Evolutionary conservation across 2,888 invertebrate species (phyloP).

Genomic region (Cryptocephalus moraei): DNA sequence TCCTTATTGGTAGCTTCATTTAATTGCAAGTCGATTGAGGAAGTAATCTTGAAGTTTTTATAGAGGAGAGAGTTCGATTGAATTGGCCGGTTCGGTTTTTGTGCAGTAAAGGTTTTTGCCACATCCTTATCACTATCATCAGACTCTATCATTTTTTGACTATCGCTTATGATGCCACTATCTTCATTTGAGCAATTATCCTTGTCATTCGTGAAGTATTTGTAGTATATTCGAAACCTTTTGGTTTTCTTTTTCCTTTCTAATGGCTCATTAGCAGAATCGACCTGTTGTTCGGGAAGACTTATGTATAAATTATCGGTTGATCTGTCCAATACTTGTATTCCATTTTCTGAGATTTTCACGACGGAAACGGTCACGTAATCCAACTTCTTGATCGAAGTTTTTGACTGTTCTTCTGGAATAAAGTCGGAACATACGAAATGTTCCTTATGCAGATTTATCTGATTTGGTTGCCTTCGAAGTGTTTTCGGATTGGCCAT

Average conservation of each 20-base stretch:
- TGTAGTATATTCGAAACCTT: slow-evolving; percentile 18
- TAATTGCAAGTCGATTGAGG: slow-evolving; percentile 3
- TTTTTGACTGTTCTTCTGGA: background rate
- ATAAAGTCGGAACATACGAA: too few relatives aligned
- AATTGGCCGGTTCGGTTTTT: too few relatives aligned
- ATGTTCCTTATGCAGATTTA: too few relatives aligned
- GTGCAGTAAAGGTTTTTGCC: too few relatives aligned
- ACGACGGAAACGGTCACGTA: slow-evolving; percentile 19
- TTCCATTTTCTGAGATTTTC: slow-evolving; percentile 14
- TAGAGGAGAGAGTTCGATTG: too few relatives aligned
- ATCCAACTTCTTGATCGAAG: slow-evolving; percentile 10
- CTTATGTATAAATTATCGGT: slow-evolving; percentile 4
- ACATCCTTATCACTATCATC: too few relatives aligned
- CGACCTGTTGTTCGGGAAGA: background rate
- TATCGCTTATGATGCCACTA: too few relatives aligned
- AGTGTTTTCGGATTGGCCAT: too few relatives aligned
- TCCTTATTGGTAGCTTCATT: slow-evolving; percentile 15
- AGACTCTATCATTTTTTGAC: too few relatives aligned
- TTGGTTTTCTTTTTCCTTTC: slow-evolving; percentile 15
- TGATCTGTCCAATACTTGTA: slow-evolving; percentile 2
- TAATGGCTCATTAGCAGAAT: slow-evolving; percentile 6
- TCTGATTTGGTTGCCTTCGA: too few relatives aligned
- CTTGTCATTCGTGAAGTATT: slow-evolving; percentile 14
- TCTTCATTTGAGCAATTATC: background rate
- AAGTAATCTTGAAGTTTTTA: too few relatives aligned